These are phyloP conservation scores for Eolophus roseicapilla DNA, from an alignment of 2,113 vertebrate species.

Conservation along the genomic window DNA sequence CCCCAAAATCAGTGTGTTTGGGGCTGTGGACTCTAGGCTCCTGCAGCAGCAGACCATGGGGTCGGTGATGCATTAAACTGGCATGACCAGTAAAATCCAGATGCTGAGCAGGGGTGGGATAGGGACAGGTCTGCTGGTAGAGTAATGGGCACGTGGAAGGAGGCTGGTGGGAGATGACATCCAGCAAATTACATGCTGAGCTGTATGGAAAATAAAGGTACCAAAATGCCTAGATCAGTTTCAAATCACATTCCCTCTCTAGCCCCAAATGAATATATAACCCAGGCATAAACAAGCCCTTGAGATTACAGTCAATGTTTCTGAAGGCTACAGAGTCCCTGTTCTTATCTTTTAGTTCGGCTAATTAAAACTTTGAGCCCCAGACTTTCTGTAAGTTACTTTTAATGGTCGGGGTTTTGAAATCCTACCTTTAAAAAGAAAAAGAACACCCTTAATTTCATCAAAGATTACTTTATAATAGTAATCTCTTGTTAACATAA, in stretches of 20 bases:
- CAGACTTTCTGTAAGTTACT: background rate
- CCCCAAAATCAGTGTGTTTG: background rate
- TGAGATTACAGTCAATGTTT: background rate
- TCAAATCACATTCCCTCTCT: background rate
- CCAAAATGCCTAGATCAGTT: background rate
- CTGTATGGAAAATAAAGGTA: background rate
- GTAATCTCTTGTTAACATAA: background rate
- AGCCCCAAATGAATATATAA: background rate
- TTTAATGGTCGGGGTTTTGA: background rate
- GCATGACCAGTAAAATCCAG: background rate
- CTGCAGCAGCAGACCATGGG: background rate
- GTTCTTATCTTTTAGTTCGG: background rate
- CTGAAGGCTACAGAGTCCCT: background rate
- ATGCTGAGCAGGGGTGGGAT: background rate
- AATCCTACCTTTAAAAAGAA: background rate
- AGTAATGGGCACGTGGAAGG: background rate
- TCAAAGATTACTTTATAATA: background rate
- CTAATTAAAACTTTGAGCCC: background rate
- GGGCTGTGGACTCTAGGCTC: background rate
- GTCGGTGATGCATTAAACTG: background rate
- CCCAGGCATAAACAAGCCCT: background rate
- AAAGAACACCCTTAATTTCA: background rate
- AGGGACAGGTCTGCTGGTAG: background rate
- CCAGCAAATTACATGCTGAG: background rate
- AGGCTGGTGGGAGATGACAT: background rate